Evolutionary conservation across 2,797 vertebrate genomes (phyloP), one percentile per base, ranked within the genome.

Genomic region (Melanotaenia parkinsoni): DNA sequence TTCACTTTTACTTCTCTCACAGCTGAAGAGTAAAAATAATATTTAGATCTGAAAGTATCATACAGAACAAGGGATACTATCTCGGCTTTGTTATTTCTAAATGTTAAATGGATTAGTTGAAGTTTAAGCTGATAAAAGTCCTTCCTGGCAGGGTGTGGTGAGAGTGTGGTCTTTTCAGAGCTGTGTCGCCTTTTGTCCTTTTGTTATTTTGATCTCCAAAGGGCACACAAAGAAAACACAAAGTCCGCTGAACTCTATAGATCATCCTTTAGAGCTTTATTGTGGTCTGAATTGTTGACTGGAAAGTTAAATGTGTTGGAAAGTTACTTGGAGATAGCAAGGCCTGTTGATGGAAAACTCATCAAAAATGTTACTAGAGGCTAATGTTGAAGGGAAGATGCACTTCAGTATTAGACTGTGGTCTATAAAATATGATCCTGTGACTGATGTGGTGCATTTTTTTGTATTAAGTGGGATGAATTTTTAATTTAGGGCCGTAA

Each of bases 71-170:
- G 24, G 6, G 35, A 67, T 35, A 5, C n/a, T 18, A 2, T 66
- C 37, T 54, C 6, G 61, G 50, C 9, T 70, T 67, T 37, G 58
- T 43, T 57, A 14, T 45, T 3, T 51, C 28, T 16, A 32, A 69
- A 60, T n/a, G 20, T 51, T 61, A 58, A 32, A 51, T 61, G 50
- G 59, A 37, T 38, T 70, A 81, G 64, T 72, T 81, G 85, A 26
- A 71, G 77, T 12, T 14, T 13, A 16, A 18, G 53, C 53, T 30
- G 26, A 56, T 80, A 77, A 67, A 89, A 61, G 77, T 62, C 74
- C 76, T n/a, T 58, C 57, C n/a, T 72, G 80, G 73, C 63, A 89
- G 91, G 92, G 90, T 88, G 91, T 90, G 92, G 92, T 82, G 81
- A 70, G 61, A 85, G 47, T 76, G 83, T 77, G 74, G 53, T 71